A percentile compares a stretch with the other conserved stretches of the same genome.
These are phyloP conservation scores for Caradrina kadenii DNA, from an alignment of 2,888 invertebrate genomes.

Conservation along the genomic window DNA sequence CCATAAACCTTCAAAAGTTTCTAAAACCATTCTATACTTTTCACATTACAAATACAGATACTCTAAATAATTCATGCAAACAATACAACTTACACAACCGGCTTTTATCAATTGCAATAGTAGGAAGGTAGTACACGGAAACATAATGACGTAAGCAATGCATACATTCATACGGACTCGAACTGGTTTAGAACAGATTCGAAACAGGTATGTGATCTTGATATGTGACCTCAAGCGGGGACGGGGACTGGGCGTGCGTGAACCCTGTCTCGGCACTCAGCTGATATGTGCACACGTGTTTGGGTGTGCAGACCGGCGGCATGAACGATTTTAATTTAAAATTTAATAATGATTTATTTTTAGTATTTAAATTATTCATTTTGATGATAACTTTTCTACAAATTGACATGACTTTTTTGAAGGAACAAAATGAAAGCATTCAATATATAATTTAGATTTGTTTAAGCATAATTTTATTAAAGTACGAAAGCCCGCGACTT, in stretches of 20 bases:
- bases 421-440: neutral
- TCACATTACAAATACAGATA: conserved; percentile 25
- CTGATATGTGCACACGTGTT: conserved; percentile 76
- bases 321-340: conserved; percentile 6
- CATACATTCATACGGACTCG: conserved; percentile 67
- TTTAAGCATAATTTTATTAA: too few species aligned
- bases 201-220: conserved; percentile 85
- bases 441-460: neutral
- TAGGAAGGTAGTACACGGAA: conserved; percentile 71
- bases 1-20: conserved; percentile 10
- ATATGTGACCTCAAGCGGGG: conserved; percentile 84
- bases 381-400: neutral
- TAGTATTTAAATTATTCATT: too few species aligned
- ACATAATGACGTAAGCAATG: conserved; percentile 68
- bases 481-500: too few species aligned
- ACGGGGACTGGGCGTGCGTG: conserved; percentile 76
- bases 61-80: conserved; percentile 21
- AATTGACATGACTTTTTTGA: neutral
- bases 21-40: too few species aligned
- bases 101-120: conserved; percentile 62
- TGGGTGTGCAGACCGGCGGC: conserved; percentile 66
- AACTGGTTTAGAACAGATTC: conserved; percentile 76
- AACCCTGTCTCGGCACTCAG: conserved; percentile 68
- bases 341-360: conserved; percentile 17
- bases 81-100: conserved; percentile 45